These are phyloP conservation scores for Cosmorhoe ocellata DNA, from an alignment of 2,888 invertebrate genomes.

Conservation along the genomic window DNA sequence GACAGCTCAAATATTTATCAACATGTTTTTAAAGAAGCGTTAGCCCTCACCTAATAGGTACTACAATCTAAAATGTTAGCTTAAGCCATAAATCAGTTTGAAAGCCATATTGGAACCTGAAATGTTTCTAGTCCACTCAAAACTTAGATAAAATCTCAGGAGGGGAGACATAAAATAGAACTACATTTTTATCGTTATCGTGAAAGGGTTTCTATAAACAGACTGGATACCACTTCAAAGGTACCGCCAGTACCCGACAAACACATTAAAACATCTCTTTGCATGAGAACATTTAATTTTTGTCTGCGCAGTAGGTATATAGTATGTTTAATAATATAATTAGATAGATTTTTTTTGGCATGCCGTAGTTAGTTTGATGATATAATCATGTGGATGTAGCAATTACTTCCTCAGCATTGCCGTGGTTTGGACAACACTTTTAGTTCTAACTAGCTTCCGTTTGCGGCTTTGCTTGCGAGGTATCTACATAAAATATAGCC, in stretches of 20 bases:
- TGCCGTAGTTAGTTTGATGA: no score
- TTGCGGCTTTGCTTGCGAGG: no score
- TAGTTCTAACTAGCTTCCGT: no score
- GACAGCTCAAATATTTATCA: no score
- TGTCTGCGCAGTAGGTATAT: no score
- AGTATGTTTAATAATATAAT: neutral
- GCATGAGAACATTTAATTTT: constrained; percentile 61
- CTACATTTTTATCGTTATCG: constrained; percentile 56
- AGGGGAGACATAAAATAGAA: constrained; percentile 32
- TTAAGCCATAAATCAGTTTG: neutral
- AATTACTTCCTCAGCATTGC: no score
- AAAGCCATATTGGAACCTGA: constrained; percentile 2
- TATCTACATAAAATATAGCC: no score
- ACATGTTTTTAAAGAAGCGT: no score
- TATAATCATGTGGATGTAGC: no score
- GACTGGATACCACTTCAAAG: constrained; percentile 76
- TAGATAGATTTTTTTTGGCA: no score
- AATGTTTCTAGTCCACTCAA: constrained; percentile 21
- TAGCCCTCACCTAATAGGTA: no score
- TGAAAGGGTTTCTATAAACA: constrained; percentile 71
- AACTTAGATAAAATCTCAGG: constrained; percentile 34
- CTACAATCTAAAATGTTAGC: neutral
- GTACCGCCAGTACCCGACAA: constrained; percentile 59
- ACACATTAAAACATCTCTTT: constrained; percentile 63
- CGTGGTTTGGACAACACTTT: no score